These are phyloP conservation scores for Neomonachus schauinslandi DNA, from an alignment of 2,113 vertebrate genomes.

Conservation along the genomic window DNA sequence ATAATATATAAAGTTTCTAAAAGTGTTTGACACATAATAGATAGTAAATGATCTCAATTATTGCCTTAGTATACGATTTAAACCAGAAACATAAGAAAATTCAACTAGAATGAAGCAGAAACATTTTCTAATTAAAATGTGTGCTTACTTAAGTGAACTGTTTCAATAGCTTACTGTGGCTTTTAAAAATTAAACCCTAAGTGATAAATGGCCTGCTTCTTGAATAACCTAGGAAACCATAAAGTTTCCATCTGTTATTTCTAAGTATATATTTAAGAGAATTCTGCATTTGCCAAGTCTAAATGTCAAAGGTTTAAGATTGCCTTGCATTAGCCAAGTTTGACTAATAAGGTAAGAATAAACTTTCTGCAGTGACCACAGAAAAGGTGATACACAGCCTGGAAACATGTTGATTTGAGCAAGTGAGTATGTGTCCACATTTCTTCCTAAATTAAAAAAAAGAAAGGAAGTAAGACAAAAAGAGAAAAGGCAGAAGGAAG, in stretches of 20 bases:
- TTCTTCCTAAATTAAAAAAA: neutral
- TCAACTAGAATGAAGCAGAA: neutral
- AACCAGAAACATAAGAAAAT: neutral
- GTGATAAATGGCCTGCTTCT: conserved; percentile 4
- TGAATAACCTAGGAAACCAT: neutral
- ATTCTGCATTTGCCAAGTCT: neutral
- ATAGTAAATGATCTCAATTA: neutral
- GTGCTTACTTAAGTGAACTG: neutral
- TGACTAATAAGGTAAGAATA: neutral
- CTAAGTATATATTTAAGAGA: conserved; percentile 26
- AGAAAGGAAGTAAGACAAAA: neutral
- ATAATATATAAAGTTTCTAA: neutral
- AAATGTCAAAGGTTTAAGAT: conserved; percentile 48
- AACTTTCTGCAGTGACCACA: neutral
- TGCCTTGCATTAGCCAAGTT: neutral
- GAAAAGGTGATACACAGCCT: neutral
- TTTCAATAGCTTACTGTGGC: neutral
- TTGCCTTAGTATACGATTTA: neutral
- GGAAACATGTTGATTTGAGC: neutral
- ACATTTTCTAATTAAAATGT: neutral
- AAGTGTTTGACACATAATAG: neutral
- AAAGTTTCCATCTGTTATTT: conserved; percentile 1
- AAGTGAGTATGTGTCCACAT: neutral
- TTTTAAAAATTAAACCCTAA: conserved; percentile 28
- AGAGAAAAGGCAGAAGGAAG: neutral